Percentiles rank a stretch among this genome's conserved stretches.
Conservation (phyloP, 2,888 invertebrate species). For the Papilio demoleus region DNA sequence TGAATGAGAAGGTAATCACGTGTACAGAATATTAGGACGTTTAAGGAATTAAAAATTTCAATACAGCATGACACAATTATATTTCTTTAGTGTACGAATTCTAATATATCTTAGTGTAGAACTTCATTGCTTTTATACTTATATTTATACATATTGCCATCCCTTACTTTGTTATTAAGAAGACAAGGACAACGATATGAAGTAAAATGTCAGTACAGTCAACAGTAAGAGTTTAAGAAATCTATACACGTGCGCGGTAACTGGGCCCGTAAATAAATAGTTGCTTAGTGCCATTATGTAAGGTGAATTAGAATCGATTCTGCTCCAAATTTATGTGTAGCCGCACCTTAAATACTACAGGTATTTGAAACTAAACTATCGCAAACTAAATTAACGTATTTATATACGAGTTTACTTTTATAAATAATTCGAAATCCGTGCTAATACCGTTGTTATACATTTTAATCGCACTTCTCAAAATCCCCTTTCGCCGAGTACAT, state of each 20-base stretch:
- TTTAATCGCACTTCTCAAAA: slow-evolving; percentile 34
- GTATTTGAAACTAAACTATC: slow-evolving; percentile 34
- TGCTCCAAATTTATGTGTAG: slow-evolving; percentile 35
- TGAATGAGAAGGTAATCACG: slow-evolving; percentile 22
- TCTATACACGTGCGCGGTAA: slow-evolving; percentile 29
- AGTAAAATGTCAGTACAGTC: too few species aligned
- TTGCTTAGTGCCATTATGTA: slow-evolving; percentile 36
- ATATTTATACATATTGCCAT: too few species aligned
- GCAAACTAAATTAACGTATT: slow-evolving; percentile 28
- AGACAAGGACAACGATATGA: too few species aligned
- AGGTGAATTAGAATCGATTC: slow-evolving; percentile 38
- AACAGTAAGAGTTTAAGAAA: slow-evolving; percentile 20
- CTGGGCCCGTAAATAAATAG: slow-evolving; percentile 32
- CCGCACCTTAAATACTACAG: slow-evolving; percentile 41
- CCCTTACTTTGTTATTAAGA: too few species aligned
- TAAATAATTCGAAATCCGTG: slow-evolving; percentile 22
- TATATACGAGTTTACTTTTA: slow-evolving; percentile 27
- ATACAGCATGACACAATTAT: not conserved
- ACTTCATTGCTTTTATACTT: too few species aligned
- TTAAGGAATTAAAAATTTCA: slow-evolving; percentile 5
- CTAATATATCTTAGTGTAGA: not conserved
- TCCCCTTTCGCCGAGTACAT: slow-evolving; percentile 28
- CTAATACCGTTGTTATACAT: slow-evolving; percentile 33
- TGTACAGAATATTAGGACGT: slow-evolving; percentile 21
- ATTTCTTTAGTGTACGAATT: slow-evolving; percentile 12